Base-by-base conservation (phyloP, 2,797 vertebrate species). In the Neostethus bicornis region DNA sequence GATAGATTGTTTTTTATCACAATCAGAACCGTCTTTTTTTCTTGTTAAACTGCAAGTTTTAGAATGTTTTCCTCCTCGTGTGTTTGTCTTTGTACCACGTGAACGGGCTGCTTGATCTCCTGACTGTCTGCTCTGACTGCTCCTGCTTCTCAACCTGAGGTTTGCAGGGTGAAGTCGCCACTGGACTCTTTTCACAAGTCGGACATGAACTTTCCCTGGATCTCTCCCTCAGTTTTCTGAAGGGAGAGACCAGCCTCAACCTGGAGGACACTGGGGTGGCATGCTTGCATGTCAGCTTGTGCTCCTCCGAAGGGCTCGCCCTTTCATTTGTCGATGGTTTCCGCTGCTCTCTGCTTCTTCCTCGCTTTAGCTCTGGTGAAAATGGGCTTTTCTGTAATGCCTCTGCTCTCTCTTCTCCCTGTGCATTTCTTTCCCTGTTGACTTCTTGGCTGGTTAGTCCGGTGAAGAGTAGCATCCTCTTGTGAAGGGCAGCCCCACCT, bases 401-500 rank as follows among this genome's bases (percentile, higher is more conserved):
- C 35, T 56, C 72, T 47, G 20, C 29, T 58, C 23, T 38, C n/a
- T 39, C 29, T 14, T 53, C 47, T 16, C 58, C 54, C 26, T 63
- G 59, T n/a, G 7, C 1, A 44, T 68, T 41, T 54, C 54, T 67
- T 38, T 73, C 19, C 49, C 69, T 75, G 66, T 60, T 66, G 24
- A 59, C 47, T 24, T 76, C 78, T 64, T 8, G 17, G 25, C 75
- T 78, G 58, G 46, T 45, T 75, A 83, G 78, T 11, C 51, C 58
- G 78, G 94, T 96, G 87, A 95, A 93, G 87, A 86, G 87, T 21
- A 65, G 66, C 68, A 96, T 92, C 88, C 83, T 93, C 90, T 93
- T 95, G 82, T 94, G 94, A 66, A 97, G 94, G 58, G 92, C 90
- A 80, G 88, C 88, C 95, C 94, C 95, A 96, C 96, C 96, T 97